Base-by-base conservation (phyloP, 2,888 invertebrate species). In the Sarcophaga caerulescens region DNA sequence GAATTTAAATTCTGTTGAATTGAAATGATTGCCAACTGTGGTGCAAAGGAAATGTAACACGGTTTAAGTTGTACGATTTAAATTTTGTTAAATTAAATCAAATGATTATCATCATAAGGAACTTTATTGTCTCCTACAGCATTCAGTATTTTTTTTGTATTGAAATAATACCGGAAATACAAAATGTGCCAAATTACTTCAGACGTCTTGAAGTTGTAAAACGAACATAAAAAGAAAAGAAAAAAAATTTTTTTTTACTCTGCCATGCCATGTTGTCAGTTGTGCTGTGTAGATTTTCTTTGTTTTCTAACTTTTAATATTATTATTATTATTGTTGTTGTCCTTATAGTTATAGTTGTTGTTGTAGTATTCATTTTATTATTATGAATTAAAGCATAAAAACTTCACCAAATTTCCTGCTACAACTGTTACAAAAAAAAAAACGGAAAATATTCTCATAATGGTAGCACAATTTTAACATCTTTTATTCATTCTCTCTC, bases 391-490 rank as follows among this genome's bases (percentile, higher is more conserved):
- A 59, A 57, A 45, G 69, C 57, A 52, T 12, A n/a, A 75, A 69
- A 60, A 80, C 70, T 71, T 60, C 47, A 80, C 70, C 75, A 59
- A 52, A 65, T 80, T 80, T 84, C 21, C 60, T 65, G 77, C 57
- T 52, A 62, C 77, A 83, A 47, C 47, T 75, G 44, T 19, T 65
- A 45, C 44, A 65, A 35, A 59, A 57, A 52, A 52, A 19, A 14
- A 60, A n/a, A 76, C 14, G 5, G 19, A 45, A 70, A 59, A 52
- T 14, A 52, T 10, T 35, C 10, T 35, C 35, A 35, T 25, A 25
- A 25, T 25, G 4, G 4, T 5, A 4, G 4, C 25, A 25, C 25
- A 25, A 47, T 47, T 11, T 10, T 47, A 47, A 47, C 47, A 47
- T 5, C 47, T 47, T 14, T 47, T 1, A 4, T 8, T 35, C 35